Evolutionary conservation across 2,888 invertebrate species (phyloP).

Genomic region (Barypeithes pellucidus): DNA sequence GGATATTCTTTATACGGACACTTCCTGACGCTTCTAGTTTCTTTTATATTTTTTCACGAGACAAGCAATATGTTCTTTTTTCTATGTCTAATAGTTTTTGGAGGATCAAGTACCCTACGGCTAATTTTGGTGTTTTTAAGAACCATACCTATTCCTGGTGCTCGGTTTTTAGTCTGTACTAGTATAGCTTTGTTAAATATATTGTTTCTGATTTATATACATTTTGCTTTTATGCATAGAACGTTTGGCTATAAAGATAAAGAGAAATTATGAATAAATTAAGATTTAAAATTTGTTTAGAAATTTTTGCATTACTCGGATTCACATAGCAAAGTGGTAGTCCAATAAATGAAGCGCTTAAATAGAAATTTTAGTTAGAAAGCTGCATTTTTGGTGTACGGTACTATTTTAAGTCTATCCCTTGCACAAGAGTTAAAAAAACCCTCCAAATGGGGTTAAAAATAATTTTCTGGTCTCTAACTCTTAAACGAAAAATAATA

Average conservation of each 20-base stretch:
- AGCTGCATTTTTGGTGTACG: too few species aligned
- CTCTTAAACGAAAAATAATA: too few species aligned
- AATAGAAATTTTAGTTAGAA: too few species aligned
- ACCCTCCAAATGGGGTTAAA: too few species aligned
- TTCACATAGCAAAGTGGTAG: too few species aligned
- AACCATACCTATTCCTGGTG: conserved; percentile 70
- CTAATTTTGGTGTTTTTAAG: conserved; percentile 70
- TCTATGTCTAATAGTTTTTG: conserved; percentile 69
- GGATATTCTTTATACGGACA: conserved; percentile 73
- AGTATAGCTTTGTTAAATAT: conserved; percentile 70
- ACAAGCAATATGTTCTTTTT: conserved; percentile 71
- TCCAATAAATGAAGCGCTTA: too few species aligned
- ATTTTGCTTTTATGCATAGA: conserved; percentile 72
- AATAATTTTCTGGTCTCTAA: too few species aligned
- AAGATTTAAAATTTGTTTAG: not conserved
- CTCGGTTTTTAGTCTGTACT: conserved; percentile 72
- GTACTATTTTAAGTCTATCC: too few species aligned
- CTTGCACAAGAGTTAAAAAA: too few species aligned
- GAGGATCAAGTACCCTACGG: conserved; percentile 71
- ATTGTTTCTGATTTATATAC: conserved; percentile 71
- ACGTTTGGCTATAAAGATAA: conserved; percentile 16
- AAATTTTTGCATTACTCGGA: too few species aligned
- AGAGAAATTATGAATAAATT: conserved; percentile 10
- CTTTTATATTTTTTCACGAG: conserved; percentile 69
- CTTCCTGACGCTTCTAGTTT: conserved; percentile 68